Percentiles rank a stretch among this genome's conserved stretches.
Evolutionary conservation across 2,888 invertebrate species (phyloP).

Genomic region (Galeruca laticollis): DNA sequence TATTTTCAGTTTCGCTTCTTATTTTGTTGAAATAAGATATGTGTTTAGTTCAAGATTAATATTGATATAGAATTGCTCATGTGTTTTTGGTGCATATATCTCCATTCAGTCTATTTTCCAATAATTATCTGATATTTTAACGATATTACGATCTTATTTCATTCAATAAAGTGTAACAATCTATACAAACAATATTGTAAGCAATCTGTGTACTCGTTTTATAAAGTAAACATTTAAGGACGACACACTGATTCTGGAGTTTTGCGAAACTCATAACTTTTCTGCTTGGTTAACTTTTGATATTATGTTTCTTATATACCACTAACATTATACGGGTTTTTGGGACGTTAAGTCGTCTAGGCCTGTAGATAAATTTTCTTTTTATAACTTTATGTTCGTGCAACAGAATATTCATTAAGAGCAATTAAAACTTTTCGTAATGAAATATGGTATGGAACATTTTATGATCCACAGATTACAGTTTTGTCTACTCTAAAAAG

Average conservation of each 20-base stretch:
- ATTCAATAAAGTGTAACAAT: too few relatives aligned
- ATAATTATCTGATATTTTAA: too few relatives aligned
- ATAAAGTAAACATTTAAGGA: neutral
- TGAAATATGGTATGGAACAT: constrained; percentile 4
- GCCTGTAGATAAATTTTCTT: constrained; percentile 9
- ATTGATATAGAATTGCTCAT: too few relatives aligned
- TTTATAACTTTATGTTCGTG: constrained; percentile 11
- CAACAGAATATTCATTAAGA: constrained; percentile 13
- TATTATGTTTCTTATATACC: constrained; percentile 4
- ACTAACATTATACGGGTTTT: neutral
- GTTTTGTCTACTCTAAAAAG: neutral
- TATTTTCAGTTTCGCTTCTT: too few relatives aligned
- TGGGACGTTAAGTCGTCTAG: neutral
- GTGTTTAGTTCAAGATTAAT: too few relatives aligned
- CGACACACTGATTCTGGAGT: neutral
- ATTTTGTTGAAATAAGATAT: too few relatives aligned
- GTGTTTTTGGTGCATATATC: too few relatives aligned
- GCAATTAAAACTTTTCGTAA: constrained; percentile 10
- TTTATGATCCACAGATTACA: neutral
- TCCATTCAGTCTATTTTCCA: too few relatives aligned
- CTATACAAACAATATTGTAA: too few relatives aligned
- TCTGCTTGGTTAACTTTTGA: constrained; percentile 10
- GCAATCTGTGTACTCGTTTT: neutral
- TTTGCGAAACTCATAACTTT: constrained; percentile 7
- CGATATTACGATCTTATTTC: too few relatives aligned